Conservation (phyloP, 2,888 invertebrate species). For the Orchesella flavescens region DNA sequence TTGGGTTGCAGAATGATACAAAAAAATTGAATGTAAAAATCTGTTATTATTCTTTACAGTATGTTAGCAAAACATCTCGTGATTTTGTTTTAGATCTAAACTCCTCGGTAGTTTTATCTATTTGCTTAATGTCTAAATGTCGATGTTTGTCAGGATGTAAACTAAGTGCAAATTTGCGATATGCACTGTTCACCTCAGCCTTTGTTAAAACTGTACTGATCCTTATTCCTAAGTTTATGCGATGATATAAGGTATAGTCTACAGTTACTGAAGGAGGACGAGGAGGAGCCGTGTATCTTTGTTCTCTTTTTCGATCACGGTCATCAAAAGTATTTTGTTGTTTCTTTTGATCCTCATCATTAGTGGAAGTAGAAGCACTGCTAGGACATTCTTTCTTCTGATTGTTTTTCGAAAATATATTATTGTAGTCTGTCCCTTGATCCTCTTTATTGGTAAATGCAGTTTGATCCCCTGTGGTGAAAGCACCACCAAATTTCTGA, state of each 20-base stretch:
- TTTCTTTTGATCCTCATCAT: too few species aligned
- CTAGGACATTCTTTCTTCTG: too few species aligned
- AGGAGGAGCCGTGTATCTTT: neutral
- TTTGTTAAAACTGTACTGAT: slow-evolving; percentile 23
- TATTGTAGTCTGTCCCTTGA: too few species aligned
- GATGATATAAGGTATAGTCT: slow-evolving; percentile 25
- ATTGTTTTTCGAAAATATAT: too few species aligned
- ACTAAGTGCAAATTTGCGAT: slow-evolving; percentile 33
- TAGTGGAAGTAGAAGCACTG: too few species aligned
- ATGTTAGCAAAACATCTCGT: slow-evolving; percentile 20
- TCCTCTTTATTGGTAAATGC: too few species aligned
- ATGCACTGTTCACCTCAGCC: slow-evolving; percentile 32
- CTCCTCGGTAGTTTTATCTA: slow-evolving; percentile 29
- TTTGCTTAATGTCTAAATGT: neutral
- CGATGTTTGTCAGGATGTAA: slow-evolving; percentile 46
- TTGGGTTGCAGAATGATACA: too few species aligned
- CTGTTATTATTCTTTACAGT: slow-evolving; percentile 28
- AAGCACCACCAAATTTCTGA: too few species aligned
- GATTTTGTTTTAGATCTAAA: slow-evolving; percentile 42
- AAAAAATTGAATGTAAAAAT: too few species aligned
- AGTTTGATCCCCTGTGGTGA: too few species aligned
- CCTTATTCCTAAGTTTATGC: slow-evolving; percentile 23
- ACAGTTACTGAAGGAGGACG: neutral
- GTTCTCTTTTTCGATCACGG: too few species aligned
- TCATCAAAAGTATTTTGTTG: too few species aligned